A percentile compares a stretch with the other conserved stretches of the same genome.
Evolutionary conservation across 1,140 invertebrate species (phyloP).

Genomic region (Ceratosolen solmsi): DNA sequence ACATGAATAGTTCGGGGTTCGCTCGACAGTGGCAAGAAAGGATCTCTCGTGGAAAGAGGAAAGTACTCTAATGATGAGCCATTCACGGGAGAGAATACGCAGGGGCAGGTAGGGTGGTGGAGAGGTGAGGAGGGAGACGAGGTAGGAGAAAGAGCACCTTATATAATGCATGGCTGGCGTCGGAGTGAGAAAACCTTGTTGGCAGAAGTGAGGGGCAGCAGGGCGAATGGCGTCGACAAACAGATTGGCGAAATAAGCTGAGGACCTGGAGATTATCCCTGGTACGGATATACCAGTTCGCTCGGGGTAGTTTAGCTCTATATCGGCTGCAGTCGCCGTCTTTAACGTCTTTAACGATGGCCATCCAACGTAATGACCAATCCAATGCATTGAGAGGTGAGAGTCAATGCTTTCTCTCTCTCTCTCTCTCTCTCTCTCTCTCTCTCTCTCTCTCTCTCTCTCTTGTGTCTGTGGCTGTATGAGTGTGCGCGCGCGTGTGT

Average conservation of each 20-base stretch:
- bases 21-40: slow-evolving; percentile 13
- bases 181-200: too few species aligned
- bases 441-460: not conserved
- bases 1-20: slow-evolving; percentile 22
- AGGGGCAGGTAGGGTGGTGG: not conserved
- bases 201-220: too few species aligned
- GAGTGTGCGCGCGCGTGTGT: not conserved
- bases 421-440: not conserved
- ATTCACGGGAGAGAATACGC: not conserved
- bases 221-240: slow-evolving; percentile 18
- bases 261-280: not conserved
- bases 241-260: slow-evolving; percentile 13
- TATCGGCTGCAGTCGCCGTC: not conserved
- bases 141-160: not conserved
- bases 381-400: too few species aligned
- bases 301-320: too few species aligned
- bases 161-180: too few species aligned
- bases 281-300: not conserved
- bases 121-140: not conserved
- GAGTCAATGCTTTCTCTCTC: not conserved
- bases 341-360: not conserved
- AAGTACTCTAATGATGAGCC: slow-evolving; percentile 44
- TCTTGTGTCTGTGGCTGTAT: too few species aligned
- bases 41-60: slow-evolving; percentile 17
- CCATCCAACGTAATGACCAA: not conserved